Evolutionary conservation across 2,888 invertebrate genomes (phyloP), one percentile per base, ranked within the genome.

Genomic region (Colletes collaris): DNA sequence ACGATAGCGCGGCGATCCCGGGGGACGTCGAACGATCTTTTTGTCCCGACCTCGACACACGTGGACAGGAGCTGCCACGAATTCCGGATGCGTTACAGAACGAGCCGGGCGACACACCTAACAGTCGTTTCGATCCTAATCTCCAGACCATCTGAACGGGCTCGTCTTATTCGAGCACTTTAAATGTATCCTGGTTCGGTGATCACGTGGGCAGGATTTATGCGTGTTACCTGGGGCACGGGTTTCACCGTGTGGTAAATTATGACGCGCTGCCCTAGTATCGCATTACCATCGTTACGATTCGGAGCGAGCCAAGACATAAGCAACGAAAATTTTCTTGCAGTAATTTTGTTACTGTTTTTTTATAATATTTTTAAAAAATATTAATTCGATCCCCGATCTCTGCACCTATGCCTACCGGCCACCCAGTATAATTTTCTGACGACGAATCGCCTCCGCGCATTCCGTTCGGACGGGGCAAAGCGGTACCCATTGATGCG

Each of bases 61-160:
- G 86, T 77, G 87, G 85, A 88, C 89, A 85, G 86, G 82, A 88
- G 88, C 88, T 81, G 74, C 71, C 85, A 86, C 72, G 79, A 87
- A 89, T 90, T 87, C 88, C 89, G 88, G 87, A 89, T 89, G 90
- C 88, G 82, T 84, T 84, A 84, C 80, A 64, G 72, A 83, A 85
- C 83, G 85, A 81, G 79, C 56, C 40, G 76, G 76, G 76, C 83
- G 90, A 88, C 91, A 90, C 91, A 90, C 91, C 91, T 90, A 89
- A 89, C 83, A 82, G 83, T 86, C 89, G 86, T 85, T 88, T 77
- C 89, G 89, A 91, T 90, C 87, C 86, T 89, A 89, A 91, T 91
- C 91, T 91, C 83, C 80, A 83, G 85, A 83, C 88, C 86, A 89
- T 89, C 86, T 85, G 85, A 86, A 82, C 89, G 53, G 27, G 81